These are phyloP conservation scores for Eupsittula cactorum DNA, from an alignment of 2,113 vertebrate species.

Conservation along the genomic window DNA sequence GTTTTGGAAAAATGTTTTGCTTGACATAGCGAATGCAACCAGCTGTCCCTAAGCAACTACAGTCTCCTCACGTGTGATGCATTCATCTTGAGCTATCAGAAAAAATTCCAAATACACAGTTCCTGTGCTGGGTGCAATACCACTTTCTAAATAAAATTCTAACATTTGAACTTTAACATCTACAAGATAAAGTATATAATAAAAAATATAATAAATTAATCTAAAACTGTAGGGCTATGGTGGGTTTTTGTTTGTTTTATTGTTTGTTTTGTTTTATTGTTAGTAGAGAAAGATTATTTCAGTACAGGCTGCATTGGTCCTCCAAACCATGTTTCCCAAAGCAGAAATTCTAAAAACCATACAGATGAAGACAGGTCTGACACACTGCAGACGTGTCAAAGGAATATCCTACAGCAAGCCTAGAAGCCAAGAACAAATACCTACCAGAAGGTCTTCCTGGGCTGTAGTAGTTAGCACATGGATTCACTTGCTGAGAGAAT, in stretches of 20 bases:
- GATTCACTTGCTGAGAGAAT: neutral
- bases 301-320: neutral
- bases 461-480: neutral
- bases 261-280: neutral
- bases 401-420: neutral
- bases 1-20: neutral
- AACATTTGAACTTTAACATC: neutral
- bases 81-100: neutral
- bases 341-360: neutral
- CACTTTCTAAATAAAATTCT: neutral
- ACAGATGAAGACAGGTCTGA: neutral
- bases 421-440: neutral
- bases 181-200: neutral
- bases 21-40: neutral
- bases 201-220: neutral
- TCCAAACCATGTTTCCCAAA: neutral
- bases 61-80: neutral
- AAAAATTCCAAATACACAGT: neutral
- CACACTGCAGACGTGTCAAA: neutral
- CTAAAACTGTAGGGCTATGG: neutral
- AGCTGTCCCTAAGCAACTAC: neutral
- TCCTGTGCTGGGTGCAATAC: neutral
- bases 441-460: neutral
- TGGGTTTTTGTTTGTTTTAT: neutral
- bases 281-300: neutral